These are phyloP conservation scores for Paracanthobrama guichenoti DNA, from an alignment of 2,113 vertebrate genomes.

Conservation along the genomic window DNA sequence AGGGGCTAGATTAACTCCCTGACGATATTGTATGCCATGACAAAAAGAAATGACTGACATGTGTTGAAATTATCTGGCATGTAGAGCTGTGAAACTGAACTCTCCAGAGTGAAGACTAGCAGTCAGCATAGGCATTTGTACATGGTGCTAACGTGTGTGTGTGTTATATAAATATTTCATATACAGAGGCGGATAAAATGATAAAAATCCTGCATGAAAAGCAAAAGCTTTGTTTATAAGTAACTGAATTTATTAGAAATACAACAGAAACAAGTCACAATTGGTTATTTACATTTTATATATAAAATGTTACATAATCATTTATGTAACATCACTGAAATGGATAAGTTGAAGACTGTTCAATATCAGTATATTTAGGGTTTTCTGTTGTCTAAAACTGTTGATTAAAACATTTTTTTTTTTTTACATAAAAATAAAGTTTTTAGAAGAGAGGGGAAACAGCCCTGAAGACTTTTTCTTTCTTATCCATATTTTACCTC, in stretches of 20 bases:
- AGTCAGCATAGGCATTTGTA: not conserved
- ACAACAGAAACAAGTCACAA: not conserved
- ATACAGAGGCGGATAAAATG: not conserved
- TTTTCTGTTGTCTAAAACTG: too few species aligned
- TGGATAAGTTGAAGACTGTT: too few species aligned
- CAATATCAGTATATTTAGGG: too few species aligned
- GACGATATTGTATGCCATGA: not conserved
- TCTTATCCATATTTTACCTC: not conserved
- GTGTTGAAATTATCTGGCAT: slow-evolving; percentile 6
- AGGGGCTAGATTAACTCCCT: slow-evolving; percentile 22
- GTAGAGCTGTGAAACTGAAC: not conserved
- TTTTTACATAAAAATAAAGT: too few species aligned
- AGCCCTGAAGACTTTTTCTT: not conserved
- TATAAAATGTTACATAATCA: not conserved
- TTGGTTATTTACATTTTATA: not conserved
- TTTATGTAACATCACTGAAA: not conserved
- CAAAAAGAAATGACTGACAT: slow-evolving; percentile 20
- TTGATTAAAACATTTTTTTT: too few species aligned
- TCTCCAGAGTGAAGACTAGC: not conserved
- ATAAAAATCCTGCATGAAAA: not conserved
- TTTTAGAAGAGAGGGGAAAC: not conserved
- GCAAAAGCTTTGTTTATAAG: not conserved
- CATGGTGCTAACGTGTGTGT: not conserved
- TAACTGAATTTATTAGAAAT: not conserved
- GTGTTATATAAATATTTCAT: not conserved